A percentile compares a stretch with the other conserved stretches of the same genome.
These are phyloP conservation scores for Dyspetes luteomarginatus DNA, from an alignment of 2,888 invertebrate species.

Conservation along the genomic window DNA sequence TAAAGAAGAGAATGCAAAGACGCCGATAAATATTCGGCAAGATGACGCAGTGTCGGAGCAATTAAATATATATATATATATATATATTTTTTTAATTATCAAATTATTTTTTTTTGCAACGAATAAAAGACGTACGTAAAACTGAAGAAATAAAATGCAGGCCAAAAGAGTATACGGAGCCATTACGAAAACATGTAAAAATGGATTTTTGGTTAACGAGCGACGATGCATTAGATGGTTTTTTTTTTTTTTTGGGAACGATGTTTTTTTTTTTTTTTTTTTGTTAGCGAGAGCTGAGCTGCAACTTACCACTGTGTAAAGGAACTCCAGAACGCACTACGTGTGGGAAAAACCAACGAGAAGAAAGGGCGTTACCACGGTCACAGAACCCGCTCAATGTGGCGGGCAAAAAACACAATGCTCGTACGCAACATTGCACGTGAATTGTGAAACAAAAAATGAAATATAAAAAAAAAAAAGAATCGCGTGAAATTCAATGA, in stretches of 20 bases:
- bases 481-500: slow-evolving; percentile 12
- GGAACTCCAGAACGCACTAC: slow-evolving; percentile 99
- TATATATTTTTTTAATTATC: background rate
- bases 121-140: slow-evolving; percentile 24
- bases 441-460: slow-evolving; percentile 30
- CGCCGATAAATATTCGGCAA: slow-evolving; percentile 43
- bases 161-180: slow-evolving; percentile 68
- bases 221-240: slow-evolving; percentile 71
- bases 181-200: slow-evolving; percentile 72
- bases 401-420: slow-evolving; percentile 73
- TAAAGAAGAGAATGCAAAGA: slow-evolving; percentile 29
- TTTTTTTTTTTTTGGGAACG: slow-evolving; percentile 63
- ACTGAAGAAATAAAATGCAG: slow-evolving; percentile 61
- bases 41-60: slow-evolving; percentile 36
- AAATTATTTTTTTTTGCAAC: slow-evolving; percentile 23
- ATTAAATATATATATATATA: background rate
- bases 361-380: slow-evolving; percentile 84
- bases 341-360: slow-evolving; percentile 84
- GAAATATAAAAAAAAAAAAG: slow-evolving; percentile 26
- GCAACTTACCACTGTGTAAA: slow-evolving; percentile 99
- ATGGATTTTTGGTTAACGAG: slow-evolving; percentile 71
- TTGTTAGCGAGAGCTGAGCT: slow-evolving; percentile 84
- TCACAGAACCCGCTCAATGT: slow-evolving; percentile 81
- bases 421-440: slow-evolving; percentile 75
- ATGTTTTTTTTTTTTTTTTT: slow-evolving; percentile 65